Conservation (phyloP, 2,888 invertebrate species). For the Agrotis ipsilon region DNA sequence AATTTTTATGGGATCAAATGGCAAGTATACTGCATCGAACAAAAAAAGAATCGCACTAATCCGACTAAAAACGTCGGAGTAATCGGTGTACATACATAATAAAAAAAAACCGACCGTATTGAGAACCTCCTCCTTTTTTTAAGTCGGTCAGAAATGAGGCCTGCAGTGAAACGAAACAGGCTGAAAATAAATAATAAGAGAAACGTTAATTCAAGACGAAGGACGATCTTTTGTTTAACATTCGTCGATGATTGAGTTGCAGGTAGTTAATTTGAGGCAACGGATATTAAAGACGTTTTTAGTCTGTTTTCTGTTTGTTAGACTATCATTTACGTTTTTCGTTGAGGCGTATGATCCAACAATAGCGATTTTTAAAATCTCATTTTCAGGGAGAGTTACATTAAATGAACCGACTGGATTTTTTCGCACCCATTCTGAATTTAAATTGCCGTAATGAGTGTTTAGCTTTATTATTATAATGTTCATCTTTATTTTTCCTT, state of each 20-base stretch:
- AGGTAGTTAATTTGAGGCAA: conserved; percentile 36
- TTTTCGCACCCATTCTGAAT: conserved; percentile 48
- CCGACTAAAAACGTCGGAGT: no score
- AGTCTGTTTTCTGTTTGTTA: conserved; percentile 64
- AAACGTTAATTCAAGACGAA: conserved; percentile 19
- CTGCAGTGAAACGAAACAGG: no score
- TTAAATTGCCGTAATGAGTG: conserved; percentile 50
- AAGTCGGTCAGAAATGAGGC: no score
- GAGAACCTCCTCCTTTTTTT: no score
- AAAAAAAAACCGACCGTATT: no score
- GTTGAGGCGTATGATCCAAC: conserved; percentile 56
- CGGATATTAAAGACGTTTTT: conserved; percentile 43
- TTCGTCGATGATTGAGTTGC: conserved; percentile 31
- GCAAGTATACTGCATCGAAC: no score
- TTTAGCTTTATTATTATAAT: conserved; percentile 60
- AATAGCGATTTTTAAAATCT: conserved; percentile 63
- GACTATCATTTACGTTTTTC: no score
- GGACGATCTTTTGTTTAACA: conserved; percentile 16
- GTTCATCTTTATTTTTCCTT: conserved; percentile 45
- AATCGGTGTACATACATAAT: no score
- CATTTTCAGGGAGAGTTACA: conserved; percentile 58
- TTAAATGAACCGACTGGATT: conserved; percentile 59
- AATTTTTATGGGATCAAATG: no score
- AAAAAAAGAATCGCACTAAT: no score
- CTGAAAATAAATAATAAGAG: background rate